Evolutionary conservation across 2,113 vertebrate genomes (phyloP), one percentile per base, ranked within the genome.

Genomic region (Struthidea cinerea): DNA sequence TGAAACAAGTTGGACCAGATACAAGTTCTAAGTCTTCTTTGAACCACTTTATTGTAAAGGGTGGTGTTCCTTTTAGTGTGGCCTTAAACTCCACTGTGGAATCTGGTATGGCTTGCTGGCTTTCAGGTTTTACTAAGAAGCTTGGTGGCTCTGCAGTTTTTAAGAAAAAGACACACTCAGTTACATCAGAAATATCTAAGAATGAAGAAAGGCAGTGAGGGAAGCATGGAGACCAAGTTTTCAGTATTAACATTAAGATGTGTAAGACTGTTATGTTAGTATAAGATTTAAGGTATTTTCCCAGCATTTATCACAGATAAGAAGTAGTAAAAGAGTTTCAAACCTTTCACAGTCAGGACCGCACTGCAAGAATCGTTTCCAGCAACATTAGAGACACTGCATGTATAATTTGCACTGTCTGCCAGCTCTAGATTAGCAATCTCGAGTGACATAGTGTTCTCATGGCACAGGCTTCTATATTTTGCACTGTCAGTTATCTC

Each of bases 31-130:
- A 97, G 71, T 99, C 98, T 32, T 99, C 99, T 98, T 99, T 99
- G 95, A 99, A 99, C 99, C 99, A 99, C 95, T 99, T 99, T 91
- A 99, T 97, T 39, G 97, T 98, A 97, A 99, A 99, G 3, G 99
- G 99, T 23, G 99, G 98, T 11, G 99, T 99, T 98, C 99, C 99
- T 96, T 98, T 99, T 57, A 99, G 98, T 15, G 98, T 97, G 86
- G 98, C 97, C 96, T 99, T 99, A 97, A 99, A 99, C 87, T 99
- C 99, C 70, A 99, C 99, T 10, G 98, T 98, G 61, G 98, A 98
- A 87, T 99, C 98, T 76, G 99, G 99, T 47, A 99, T 90, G 56
- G 98, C 98, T 83, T 98, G 98, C 87, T 99, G 99, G 20, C 98
- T 98, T 93, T 98, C 98, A 68, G 98, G 99, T 97, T 97, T 98